Conservation (phyloP, 2,888 invertebrate genomes). For the Dione juno region DNA sequence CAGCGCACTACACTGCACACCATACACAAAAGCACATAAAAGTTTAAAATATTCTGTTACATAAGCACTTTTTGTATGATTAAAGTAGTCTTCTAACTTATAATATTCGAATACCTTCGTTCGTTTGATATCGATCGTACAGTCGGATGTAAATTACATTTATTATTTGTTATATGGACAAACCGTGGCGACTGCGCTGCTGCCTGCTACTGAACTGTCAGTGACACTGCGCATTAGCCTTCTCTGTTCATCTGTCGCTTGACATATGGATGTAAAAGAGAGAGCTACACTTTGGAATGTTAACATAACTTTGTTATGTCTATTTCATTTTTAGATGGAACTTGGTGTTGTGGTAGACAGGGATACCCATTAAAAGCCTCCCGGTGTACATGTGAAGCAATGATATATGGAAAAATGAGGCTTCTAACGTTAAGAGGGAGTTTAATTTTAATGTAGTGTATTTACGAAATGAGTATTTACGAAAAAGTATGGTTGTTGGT, state of each 20-base stretch:
- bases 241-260: conserved; percentile 59
- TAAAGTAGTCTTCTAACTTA: conserved; percentile 53
- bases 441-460: neutral
- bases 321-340: conserved; percentile 57
- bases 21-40: conserved; percentile 48
- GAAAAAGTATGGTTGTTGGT: neutral
- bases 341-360: conserved; percentile 53
- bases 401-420: conserved; percentile 73
- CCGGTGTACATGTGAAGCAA: conserved; percentile 65
- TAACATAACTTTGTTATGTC: conserved; percentile 61
- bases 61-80: conserved; percentile 50
- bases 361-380: conserved; percentile 64
- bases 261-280: conserved; percentile 56
- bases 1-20: conserved; percentile 53
- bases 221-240: conserved; percentile 73
- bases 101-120: conserved; percentile 63
- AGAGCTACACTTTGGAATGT: conserved; percentile 68
- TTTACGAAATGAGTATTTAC: neutral
- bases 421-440: conserved; percentile 72
- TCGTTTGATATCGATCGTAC: conserved; percentile 57
- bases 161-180: conserved; percentile 46
- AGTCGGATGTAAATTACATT: conserved; percentile 37
- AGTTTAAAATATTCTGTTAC: conserved; percentile 44
- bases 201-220: conserved; percentile 76
- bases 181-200: conserved; percentile 61